A percentile compares a stretch with the other conserved stretches of the same genome.
phyloP scores from a whole-genome alignment of 2,888 invertebrate genomes.

The Cremastinae sp. region DNA sequence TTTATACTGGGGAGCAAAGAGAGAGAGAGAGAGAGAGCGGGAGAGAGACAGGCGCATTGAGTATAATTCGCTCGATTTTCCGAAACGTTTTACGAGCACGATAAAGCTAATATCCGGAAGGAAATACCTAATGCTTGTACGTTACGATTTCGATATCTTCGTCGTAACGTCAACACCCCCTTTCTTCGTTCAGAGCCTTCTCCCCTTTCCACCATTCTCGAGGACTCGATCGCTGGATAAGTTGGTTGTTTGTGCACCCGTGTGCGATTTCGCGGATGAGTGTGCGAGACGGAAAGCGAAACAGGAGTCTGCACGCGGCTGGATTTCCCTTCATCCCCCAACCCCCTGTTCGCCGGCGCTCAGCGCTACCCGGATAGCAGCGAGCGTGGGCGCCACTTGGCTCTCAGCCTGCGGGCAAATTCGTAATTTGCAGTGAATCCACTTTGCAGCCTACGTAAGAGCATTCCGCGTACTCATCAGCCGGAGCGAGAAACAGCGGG shows the following conservation, averaged over 20 bases:
- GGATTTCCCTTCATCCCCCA: constrained; percentile 59
- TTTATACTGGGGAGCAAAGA: no score
- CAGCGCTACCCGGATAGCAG: constrained; percentile 59
- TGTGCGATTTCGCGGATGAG: background rate
- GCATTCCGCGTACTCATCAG: constrained; percentile 68
- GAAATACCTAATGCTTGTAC: constrained; percentile 33
- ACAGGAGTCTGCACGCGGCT: constrained; percentile 58
- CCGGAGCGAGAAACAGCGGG: constrained; percentile 3
- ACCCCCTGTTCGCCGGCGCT: no score
- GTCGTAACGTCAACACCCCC: constrained; percentile 4
- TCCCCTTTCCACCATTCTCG: background rate
- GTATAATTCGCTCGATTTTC: background rate
- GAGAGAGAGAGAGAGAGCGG: constrained; percentile 10
- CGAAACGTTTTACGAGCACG: constrained; percentile 40
- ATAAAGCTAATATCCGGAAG: constrained; percentile 57
- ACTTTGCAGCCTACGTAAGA: constrained; percentile 69
- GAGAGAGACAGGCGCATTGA: constrained; percentile 13
- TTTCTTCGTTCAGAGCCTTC: background rate
- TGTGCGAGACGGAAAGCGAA: constrained; percentile 46
- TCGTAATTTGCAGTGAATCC: constrained; percentile 71
- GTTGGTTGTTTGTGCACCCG: background rate
- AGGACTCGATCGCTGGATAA: background rate
- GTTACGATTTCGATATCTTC: constrained; percentile 40
- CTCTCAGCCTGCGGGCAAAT: constrained; percentile 62
- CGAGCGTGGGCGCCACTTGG: constrained; percentile 55